These are phyloP conservation scores for Morone saxatilis DNA, from an alignment of 2,113 vertebrate genomes.

Conservation along the genomic window DNA sequence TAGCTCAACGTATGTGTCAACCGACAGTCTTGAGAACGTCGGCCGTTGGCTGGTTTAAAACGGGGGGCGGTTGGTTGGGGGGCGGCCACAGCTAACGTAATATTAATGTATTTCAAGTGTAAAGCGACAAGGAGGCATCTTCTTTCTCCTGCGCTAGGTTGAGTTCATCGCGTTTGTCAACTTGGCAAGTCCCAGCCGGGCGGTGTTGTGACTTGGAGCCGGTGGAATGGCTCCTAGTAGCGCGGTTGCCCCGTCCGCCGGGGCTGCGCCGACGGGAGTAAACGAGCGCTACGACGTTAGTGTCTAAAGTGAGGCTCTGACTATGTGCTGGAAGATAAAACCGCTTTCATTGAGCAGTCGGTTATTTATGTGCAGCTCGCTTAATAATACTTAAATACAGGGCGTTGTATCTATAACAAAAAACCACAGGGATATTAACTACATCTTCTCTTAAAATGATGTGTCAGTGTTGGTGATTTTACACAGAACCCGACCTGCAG, in stretches of 20 bases:
- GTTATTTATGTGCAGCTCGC: not conserved
- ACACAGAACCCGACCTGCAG: not conserved
- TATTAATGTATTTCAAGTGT: not conserved
- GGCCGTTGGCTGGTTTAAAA: not conserved
- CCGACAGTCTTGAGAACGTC: slow-evolving; percentile 18
- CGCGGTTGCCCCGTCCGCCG: slow-evolving; percentile 45
- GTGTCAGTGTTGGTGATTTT: not conserved
- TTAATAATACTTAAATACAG: slow-evolving; percentile 11
- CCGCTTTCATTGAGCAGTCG: slow-evolving; percentile 30
- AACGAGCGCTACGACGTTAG: slow-evolving; percentile 39
- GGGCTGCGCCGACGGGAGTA: slow-evolving; percentile 21
- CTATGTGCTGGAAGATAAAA: slow-evolving; percentile 49
- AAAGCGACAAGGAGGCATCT: slow-evolving; percentile 41
- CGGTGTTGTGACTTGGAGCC: slow-evolving; percentile 61
- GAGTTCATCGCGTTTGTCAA: slow-evolving; percentile 18
- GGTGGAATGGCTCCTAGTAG: slow-evolving; percentile 10
- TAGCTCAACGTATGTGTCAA: slow-evolving; percentile 49
- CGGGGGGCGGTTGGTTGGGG: too few relatives aligned
- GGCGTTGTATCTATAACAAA: not conserved
- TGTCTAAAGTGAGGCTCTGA: slow-evolving; percentile 29
- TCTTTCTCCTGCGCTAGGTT: slow-evolving; percentile 25
- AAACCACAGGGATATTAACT: not conserved
- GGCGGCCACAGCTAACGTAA: not conserved
- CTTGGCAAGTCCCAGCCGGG: slow-evolving; percentile 43
- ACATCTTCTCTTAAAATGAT: not conserved